Base-by-base conservation (phyloP, 2,113 vertebrate species). In the Saguinus imperator region DNA sequence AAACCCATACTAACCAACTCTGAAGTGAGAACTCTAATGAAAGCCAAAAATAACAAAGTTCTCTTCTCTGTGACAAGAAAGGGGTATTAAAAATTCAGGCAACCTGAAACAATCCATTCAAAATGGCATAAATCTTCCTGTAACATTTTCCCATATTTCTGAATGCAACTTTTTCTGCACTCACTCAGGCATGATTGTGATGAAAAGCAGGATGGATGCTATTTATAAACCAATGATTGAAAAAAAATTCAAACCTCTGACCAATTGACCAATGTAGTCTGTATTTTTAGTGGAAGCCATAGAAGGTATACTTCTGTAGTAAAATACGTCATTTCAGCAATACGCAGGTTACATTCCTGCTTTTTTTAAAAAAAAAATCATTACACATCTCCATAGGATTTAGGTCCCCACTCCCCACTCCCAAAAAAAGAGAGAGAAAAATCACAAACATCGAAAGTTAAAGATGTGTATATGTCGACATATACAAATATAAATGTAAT, bases 21-120 rank as follows among this genome's bases (percentile, higher is more conserved):
- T 72, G 81, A 98, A 98, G 77, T 77, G 37, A 97, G 92, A 94
- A 95, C 89, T 89, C 72, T 21, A 96, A 94, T 93, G 97, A 97
- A 96, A 98, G 43, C 2, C 82, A 45, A 76, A 92, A 57, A 73
- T 86, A 86, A 14, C 58, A 83, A 90, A 72, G 68, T 68, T 72
- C 93, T 97, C 93, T 72, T 72, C 61, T n/a, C n/a, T 1, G 5
- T 81, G 91, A 92, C 92, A 94, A 94, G 94, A 80, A 95, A 40
- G 58, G 0, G 0, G 10, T 58, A 87, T 93, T 97, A 97, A 93
- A 96, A 97, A 97, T 96, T 77, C 94, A 98, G 80, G 86, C 93
- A 97, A 95, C 95, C 73, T 95, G 88, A 92, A 94, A 95, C 91
- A 92, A 91, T 94, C 82, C 57, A 35, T 95, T 89, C 94, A 82